phyloP scores from a whole-genome alignment of 2,797 vertebrate genomes.

The Steatocranus sp. region DNA sequence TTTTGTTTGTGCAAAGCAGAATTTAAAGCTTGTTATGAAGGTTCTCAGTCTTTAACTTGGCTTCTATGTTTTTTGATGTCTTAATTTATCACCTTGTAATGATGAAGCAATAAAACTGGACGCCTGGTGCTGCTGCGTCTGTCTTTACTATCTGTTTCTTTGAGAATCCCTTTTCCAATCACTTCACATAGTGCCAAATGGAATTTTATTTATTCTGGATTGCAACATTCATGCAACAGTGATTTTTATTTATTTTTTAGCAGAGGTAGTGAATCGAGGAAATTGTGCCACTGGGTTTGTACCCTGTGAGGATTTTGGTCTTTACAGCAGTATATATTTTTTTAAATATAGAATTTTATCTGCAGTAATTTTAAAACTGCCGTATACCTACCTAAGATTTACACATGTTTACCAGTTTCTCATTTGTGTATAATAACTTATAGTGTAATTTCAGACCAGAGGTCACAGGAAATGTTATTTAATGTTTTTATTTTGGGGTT shows the following conservation, averaged over 20 bases:
- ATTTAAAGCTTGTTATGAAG: not conserved
- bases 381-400: not conserved
- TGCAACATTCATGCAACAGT: slow-evolving; percentile 3
- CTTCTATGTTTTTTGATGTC: slow-evolving; percentile 34
- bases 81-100: slow-evolving; percentile 45
- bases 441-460: not conserved
- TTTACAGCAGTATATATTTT: not conserved
- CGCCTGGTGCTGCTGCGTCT: not conserved
- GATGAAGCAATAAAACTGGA: slow-evolving; percentile 57
- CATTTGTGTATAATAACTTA: not conserved
- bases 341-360: not conserved
- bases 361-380: not conserved
- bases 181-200: not conserved
- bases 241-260: slow-evolving; percentile 2
- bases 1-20: not conserved
- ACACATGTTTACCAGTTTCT: not conserved
- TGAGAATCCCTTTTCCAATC: not conserved
- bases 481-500: not conserved
- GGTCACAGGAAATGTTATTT: not conserved
- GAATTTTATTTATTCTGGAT: slow-evolving; percentile 37
- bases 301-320: not conserved
- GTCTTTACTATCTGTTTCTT: not conserved
- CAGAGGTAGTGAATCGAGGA: not conserved
- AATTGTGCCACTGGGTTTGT: slow-evolving; percentile 10
- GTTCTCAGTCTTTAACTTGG: not conserved